Evolutionary conservation across 1,140 invertebrate genomes (phyloP), one percentile per base, ranked within the genome.

Genomic region (Diabrotica virgifera): DNA sequence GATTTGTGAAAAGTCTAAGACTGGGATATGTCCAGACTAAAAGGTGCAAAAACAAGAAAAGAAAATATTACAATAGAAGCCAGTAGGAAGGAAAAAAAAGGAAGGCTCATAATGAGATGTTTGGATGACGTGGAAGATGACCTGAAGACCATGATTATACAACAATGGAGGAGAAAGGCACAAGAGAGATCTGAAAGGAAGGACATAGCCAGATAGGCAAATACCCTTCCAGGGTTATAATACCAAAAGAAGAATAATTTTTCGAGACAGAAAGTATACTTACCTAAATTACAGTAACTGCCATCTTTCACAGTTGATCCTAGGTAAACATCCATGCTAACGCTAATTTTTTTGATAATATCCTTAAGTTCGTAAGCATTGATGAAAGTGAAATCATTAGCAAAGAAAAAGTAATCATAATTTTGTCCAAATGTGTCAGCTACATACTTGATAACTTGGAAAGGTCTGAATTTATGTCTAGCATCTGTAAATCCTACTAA

Each of bases 371-470:
- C 85, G 61, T 87, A 84, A 0, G 86, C 89, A 77, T 94, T 89
- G 12, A 96, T 81, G 76, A 90, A 96, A 6, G 87, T 89, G 9
- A 84, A 85, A 79, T 97, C 94, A 36, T 90, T 89, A 4, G 91
- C 85, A 36, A 98, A 82, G 74, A 94, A 91, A 79, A 94, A 96
- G 78, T 91, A 97, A 80, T 97, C 93, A 81, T 89, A 97, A 65
- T 91, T 90, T 60, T 95, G 88, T 8, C 92, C 77, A 80, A 92
- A 95, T 76, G 94, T 93, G 65, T 96, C 93, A 12, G 87, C 87
- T 6, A 97, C 87, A 74, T 97, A 96, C 76, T 95, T 94, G 35
- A 98, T 81, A 5, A 92, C 85, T 74, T 95, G 90, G 78, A 93
- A 92, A 3, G 91, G 88, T 71, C 89, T 87, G 5, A 92, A 80